phyloP scores from a whole-genome alignment of 2,797 vertebrate species.

The Poecile montanus region DNA sequence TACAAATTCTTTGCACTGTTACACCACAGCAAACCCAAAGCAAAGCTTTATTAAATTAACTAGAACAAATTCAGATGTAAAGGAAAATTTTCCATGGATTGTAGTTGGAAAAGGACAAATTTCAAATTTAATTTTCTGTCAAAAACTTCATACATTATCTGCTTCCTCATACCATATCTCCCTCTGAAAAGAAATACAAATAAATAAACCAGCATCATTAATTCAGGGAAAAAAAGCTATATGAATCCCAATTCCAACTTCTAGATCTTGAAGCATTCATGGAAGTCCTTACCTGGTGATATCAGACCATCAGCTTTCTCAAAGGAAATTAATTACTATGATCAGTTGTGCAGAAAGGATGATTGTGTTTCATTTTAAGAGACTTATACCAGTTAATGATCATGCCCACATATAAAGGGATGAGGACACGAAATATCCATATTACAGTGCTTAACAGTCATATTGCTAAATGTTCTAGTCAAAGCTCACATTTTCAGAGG shows the following conservation, averaged over 20 bases:
- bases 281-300: not conserved
- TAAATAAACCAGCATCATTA: not conserved
- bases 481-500: not conserved
- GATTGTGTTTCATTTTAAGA: not conserved
- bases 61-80: not conserved
- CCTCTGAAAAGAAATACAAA: not conserved
- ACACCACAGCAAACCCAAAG: not conserved
- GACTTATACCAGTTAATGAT: not conserved
- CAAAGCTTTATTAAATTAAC: not conserved
- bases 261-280: not conserved
- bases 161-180: not conserved
- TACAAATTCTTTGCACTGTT: not conserved
- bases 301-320: not conserved
- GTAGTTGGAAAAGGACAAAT: not conserved
- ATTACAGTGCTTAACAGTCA: not conserved
- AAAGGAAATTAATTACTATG: not conserved
- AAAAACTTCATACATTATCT: not conserved
- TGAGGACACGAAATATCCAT: fast-evolving
- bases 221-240: not conserved
- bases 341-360: not conserved
- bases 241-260: not conserved
- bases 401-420: not conserved
- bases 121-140: not conserved
- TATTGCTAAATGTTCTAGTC: not conserved
- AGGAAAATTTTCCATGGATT: not conserved